Base-by-base conservation (phyloP, 2,797 vertebrate species). In the Melanotaenia boesemani region DNA sequence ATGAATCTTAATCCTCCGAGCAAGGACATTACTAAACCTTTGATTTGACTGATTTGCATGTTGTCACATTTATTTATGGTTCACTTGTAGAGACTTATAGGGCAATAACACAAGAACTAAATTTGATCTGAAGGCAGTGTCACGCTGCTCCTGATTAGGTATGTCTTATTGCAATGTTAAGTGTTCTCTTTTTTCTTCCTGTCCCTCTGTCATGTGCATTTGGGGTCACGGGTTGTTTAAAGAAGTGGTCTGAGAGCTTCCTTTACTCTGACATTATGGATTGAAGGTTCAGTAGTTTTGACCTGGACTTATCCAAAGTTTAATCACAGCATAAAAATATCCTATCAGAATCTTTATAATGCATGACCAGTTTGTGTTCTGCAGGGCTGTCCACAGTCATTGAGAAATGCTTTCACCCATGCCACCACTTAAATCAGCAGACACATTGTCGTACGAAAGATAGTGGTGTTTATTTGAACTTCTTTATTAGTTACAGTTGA, bases 401-500 rank as follows among this genome's bases (percentile, higher is more conserved):
- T 24, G 3, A 12, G 50, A 67, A 44, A 62, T 6, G 32, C 75
- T 50, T 15, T 56, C 60, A 44, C 68, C 65, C 37, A 56, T 2
- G 0, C 8, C 26, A 62, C 66, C 63, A 86, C 77, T 86, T 46
- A 88, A 85, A 88, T 81, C 77, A 92, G 66, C 58, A 91, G 82
- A 92, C 87, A 91, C 88, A 63, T 59, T 67, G 63, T 82, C 28
- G 66, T 94, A 95, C 70, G 67, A 95, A 95, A 94, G 72, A 89
- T 81, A 81, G 72, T 82, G 55, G 64, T 77, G 86, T 93, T 94
- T 94, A 94, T 94, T 95, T 86, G 79, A 88, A 85, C 76, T 84
- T 89, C 83, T 93, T 94, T 89, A 79, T 91, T 92, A 54, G 91
- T 93, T 93, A 95, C 93, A 94, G 81, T 72, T 76, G 70, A 81